Base-by-base conservation (phyloP, 2,797 vertebrate species). In the Sebastes steindachneri region DNA sequence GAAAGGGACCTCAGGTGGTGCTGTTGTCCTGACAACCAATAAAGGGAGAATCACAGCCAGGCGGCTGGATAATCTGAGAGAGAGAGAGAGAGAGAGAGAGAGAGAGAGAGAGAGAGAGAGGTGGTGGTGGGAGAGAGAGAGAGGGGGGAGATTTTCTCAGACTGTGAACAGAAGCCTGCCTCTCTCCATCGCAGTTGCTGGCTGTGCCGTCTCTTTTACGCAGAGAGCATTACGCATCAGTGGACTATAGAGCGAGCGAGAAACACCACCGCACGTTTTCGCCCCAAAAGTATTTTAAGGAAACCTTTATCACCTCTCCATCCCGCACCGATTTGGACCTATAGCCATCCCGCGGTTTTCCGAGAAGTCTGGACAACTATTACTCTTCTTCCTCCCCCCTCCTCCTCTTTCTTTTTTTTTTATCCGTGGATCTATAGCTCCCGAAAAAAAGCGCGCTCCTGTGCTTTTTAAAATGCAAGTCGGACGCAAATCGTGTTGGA, bases 401-500 rank as follows among this genome's bases (percentile, higher is more conserved):
- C 7, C 7, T 7, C 11, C 3, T 23, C n/a, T 41, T 60, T 62
- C 37, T 19, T 19, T 48, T 9, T 28, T 59, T 60, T 51, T 14
- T 14, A 51, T 80, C 58, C 33, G 78, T 89, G 93, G 92, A 93
- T 92, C 69, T 94, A 93, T 84, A 53, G 60, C 78, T 77, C 29
- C 54, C n/a, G 33, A 75, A 75, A 41, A 33, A 41, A 80, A 77
- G 83, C 87, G 88, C 89, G 78, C 79, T 37, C 76, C 68, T 68
- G 75, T 80, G 89, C 77, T 83, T 72, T 60, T 21, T 9, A 41
- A 90, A 88, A 98, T 97, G 96, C 97, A 97, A 96, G 96, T 96
- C 91, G 97, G 96, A 89, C 96, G 97, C 96, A 97, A 96, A 94
- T 97, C 96, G 93, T 97, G 96, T 92, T 96, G 97, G 95, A 97